These are phyloP conservation scores for Crypturellus undulatus DNA, from an alignment of 2,113 vertebrate genomes.

Conservation along the genomic window DNA sequence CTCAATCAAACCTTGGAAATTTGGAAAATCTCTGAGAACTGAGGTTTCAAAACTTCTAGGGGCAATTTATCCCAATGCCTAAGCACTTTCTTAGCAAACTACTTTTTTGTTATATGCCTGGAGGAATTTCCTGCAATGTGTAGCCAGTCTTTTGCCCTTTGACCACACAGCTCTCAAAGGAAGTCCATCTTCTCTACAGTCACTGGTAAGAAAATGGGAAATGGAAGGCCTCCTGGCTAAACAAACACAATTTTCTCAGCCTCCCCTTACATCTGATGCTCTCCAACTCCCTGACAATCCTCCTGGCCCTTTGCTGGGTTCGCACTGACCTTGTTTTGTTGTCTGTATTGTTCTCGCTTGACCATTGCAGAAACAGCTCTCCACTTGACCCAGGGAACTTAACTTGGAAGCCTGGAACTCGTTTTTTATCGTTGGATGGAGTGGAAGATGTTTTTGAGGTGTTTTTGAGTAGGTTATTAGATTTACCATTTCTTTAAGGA, in stretches of 20 bases:
- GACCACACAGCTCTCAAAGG: not conserved
- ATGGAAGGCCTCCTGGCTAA: not conserved
- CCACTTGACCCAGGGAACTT: not conserved
- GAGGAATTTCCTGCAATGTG: not conserved
- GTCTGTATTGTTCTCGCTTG: not conserved
- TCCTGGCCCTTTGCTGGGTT: not conserved
- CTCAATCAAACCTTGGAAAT: fast-evolving
- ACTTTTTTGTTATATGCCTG: not conserved
- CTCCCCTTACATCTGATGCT: not conserved
- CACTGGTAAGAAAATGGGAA: not conserved
- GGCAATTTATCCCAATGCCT: not conserved
- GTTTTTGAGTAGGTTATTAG: not conserved
- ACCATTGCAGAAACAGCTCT: not conserved
- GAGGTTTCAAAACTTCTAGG: not conserved
- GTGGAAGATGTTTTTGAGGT: too few relatives aligned
- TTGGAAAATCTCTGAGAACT: not conserved
- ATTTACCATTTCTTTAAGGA: not conserved
- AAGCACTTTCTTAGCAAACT: not conserved
- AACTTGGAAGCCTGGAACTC: not conserved
- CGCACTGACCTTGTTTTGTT: not conserved
- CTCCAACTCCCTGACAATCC: not conserved
- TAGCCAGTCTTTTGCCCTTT: not conserved
- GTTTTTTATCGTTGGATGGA: not conserved
- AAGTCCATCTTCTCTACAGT: not conserved
- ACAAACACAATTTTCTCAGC: not conserved